Evolutionary conservation across 2,797 vertebrate species (phyloP).

Genomic region (Tragelaphus eurycerus): DNA sequence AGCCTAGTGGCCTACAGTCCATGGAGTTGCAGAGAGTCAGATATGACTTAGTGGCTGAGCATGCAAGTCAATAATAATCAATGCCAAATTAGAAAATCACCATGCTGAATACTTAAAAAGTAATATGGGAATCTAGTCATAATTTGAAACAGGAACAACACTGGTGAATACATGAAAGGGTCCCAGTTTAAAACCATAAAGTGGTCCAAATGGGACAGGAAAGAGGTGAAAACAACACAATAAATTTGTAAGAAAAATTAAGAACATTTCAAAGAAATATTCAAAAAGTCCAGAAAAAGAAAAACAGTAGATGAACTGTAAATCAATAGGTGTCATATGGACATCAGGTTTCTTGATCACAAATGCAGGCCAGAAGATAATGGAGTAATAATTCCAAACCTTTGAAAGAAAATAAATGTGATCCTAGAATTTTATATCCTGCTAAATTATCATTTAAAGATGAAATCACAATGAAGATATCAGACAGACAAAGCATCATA

Average conservation of each 20-base stretch:
- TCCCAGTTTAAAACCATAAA: neutral
- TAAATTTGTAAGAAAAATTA: neutral
- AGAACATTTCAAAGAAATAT: neutral
- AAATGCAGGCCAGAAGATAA: neutral
- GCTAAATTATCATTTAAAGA: neutral
- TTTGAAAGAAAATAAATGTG: neutral
- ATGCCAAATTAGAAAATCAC: neutral
- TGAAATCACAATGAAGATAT: neutral
- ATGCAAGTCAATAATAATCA: neutral
- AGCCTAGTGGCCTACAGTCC: neutral
- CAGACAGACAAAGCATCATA: neutral
- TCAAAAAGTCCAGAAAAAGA: neutral
- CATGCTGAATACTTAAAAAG: neutral
- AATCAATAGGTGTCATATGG: neutral
- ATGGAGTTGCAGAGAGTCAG: neutral
- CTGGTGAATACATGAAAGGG: neutral
- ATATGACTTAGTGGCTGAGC: neutral
- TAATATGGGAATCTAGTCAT: neutral
- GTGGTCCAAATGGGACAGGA: neutral
- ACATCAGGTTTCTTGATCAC: neutral
- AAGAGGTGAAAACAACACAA: neutral
- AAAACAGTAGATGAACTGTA: neutral
- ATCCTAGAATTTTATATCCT: neutral
- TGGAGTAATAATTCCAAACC: neutral
- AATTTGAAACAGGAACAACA: neutral